These are phyloP conservation scores for Mongoloraphidia duomilia DNA, from an alignment of 2,888 invertebrate species.

Conservation along the genomic window DNA sequence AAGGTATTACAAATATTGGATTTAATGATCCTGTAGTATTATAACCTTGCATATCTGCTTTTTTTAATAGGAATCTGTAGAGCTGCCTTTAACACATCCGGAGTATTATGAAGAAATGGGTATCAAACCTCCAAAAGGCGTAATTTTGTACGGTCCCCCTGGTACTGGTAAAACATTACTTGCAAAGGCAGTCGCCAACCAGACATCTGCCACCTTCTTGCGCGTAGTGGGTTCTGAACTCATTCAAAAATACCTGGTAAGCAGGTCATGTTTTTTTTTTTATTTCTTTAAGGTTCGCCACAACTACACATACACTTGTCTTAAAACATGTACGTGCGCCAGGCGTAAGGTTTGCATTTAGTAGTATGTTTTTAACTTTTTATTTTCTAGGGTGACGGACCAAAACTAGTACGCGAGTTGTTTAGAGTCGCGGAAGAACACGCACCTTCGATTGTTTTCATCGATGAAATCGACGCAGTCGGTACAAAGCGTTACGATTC, in stretches of 20 bases:
- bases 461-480: slow-evolving; percentile 99
- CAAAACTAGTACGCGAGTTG: slow-evolving; percentile 91
- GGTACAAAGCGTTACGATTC: slow-evolving; percentile 98
- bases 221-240: slow-evolving; percentile 98
- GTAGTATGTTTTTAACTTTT: slow-evolving; percentile 3
- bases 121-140: slow-evolving; percentile 98
- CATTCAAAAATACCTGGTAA: slow-evolving; percentile 91
- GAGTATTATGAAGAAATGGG: slow-evolving; percentile 99
- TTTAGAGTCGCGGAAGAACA: slow-evolving; percentile 99
- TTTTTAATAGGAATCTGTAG: slow-evolving; percentile 67
- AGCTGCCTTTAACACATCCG: slow-evolving; percentile 94
- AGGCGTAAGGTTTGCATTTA: no score
- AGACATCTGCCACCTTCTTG: slow-evolving; percentile 97
- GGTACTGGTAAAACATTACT: slow-evolving; percentile 97
- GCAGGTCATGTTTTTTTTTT: slow-evolving; percentile 21
- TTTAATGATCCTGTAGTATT: neutral
- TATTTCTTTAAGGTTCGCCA: neutral
- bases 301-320: neutral
- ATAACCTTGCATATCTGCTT: neutral
- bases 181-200: slow-evolving; percentile 98
- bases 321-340: no score
- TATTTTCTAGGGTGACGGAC: slow-evolving; percentile 75
- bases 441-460: slow-evolving; percentile 98
- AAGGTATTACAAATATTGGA: slow-evolving; percentile 30
- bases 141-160: slow-evolving; percentile 94